Evolutionary conservation across 2,888 invertebrate species (phyloP).

Genomic region (Geophilus truncorum): DNA sequence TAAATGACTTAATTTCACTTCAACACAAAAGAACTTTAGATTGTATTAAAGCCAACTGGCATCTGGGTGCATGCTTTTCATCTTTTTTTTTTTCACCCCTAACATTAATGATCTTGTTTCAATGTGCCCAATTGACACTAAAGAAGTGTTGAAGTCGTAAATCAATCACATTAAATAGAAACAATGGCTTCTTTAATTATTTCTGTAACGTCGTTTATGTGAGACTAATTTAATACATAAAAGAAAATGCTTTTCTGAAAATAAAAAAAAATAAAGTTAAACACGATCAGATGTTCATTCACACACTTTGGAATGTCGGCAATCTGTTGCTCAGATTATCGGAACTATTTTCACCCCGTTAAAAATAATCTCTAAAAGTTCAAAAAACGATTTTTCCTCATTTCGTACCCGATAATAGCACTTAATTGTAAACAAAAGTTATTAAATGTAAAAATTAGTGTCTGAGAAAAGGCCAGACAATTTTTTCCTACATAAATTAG

Average conservation of each 20-base stretch:
- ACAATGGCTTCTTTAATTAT: constrained; percentile 21
- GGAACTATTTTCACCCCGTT: neutral
- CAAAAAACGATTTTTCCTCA: neutral
- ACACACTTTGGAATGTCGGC: neutral
- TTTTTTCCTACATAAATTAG: neutral
- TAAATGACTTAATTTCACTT: neutral
- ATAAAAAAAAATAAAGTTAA: neutral
- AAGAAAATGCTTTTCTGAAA: neutral
- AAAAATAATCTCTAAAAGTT: neutral
- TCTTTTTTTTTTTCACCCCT: neutral
- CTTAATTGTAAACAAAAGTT: neutral
- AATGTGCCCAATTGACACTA: constrained; percentile 6
- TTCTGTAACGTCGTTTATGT: neutral
- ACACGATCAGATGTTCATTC: neutral
- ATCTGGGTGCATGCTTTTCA: constrained; percentile 7
- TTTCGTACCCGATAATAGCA: neutral
- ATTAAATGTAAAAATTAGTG: too few species aligned
- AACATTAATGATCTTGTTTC: neutral
- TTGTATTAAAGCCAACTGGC: neutral
- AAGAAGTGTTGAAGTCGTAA: neutral
- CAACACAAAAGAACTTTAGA: neutral
- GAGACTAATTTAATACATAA: neutral
- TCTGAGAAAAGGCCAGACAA: neutral
- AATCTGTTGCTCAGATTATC: neutral
- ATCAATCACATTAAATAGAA: constrained; percentile 17